Evolutionary conservation across 2,797 vertebrate genomes (phyloP).

Genomic region (Manis crassicaudata): DNA sequence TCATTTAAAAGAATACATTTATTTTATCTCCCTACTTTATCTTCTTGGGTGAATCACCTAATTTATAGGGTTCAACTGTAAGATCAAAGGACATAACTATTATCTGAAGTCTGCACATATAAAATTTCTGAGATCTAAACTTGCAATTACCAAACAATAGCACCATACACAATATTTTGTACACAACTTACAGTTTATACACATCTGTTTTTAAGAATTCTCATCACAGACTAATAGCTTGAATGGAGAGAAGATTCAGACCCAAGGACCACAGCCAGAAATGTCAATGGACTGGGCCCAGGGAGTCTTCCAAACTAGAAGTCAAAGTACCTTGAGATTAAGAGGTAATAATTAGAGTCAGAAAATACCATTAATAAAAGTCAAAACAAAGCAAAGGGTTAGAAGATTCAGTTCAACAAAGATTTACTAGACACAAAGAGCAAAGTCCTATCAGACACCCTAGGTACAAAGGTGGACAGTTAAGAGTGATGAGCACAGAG

Average conservation of each 20-base stretch:
- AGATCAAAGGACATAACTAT: background rate
- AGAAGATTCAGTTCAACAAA: background rate
- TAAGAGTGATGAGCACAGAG: background rate
- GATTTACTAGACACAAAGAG: background rate
- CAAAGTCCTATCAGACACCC: background rate
- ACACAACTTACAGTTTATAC: background rate
- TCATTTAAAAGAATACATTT: background rate
- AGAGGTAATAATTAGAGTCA: background rate
- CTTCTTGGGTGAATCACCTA: background rate
- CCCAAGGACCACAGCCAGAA: background rate
- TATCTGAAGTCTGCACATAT: background rate
- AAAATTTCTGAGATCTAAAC: constrained; percentile 8
- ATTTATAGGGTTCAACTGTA: background rate
- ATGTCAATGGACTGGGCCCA: background rate
- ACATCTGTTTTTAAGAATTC: background rate
- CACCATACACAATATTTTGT: background rate
- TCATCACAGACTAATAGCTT: background rate
- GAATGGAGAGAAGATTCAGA: background rate
- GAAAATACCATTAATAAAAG: background rate
- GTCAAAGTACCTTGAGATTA: background rate
- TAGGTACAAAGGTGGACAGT: background rate
- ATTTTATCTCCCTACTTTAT: background rate
- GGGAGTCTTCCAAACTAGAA: background rate
- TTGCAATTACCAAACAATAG: background rate
- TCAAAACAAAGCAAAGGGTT: background rate